A percentile compares a stretch with the other conserved stretches of the same genome.
Evolutionary conservation across 2,113 vertebrate genomes (phyloP).

Genomic region (Caranx melampygus): DNA sequence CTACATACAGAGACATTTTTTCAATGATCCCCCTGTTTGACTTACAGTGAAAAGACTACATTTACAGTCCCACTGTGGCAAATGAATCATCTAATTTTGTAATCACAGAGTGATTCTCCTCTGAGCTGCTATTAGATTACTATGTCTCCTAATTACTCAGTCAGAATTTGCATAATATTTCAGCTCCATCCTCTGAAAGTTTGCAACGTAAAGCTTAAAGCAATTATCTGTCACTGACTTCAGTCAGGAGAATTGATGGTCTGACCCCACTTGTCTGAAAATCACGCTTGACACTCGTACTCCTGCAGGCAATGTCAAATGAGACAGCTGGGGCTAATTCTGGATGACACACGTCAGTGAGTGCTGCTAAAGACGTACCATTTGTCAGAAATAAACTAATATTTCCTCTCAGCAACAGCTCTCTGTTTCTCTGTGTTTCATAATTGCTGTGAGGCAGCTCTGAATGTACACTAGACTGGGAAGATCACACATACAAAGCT

Average conservation of each 20-base stretch:
- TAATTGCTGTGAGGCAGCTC: conserved; percentile 61
- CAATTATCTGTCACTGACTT: conserved; percentile 76
- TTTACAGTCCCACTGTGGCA: conserved; percentile 62
- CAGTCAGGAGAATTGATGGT: conserved; percentile 68
- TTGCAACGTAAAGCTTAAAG: conserved; percentile 74
- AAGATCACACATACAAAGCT: conserved; percentile 78
- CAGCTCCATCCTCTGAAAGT: conserved; percentile 63
- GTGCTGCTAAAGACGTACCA: conserved; percentile 69
- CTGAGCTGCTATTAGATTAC: conserved; percentile 69
- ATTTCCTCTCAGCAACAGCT: conserved; percentile 63
- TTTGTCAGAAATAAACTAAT: conserved; percentile 75
- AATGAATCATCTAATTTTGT: conserved; percentile 74
- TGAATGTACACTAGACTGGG: conserved; percentile 29
- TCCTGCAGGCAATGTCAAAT: conserved; percentile 80
- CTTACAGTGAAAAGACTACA: conserved; percentile 40
- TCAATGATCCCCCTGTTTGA: conserved; percentile 9
- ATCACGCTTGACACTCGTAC: conserved; percentile 72
- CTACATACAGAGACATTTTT: no score
- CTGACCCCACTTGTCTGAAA: conserved; percentile 78
- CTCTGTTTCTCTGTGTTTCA: conserved; percentile 52
- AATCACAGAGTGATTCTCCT: conserved; percentile 61
- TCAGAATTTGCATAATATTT: conserved; percentile 74
- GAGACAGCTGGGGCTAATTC: conserved; percentile 72
- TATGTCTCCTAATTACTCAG: conserved; percentile 71
- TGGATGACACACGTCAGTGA: conserved; percentile 68